These are phyloP conservation scores for Mesopsocus fuscifrons DNA, from an alignment of 2,888 invertebrate species.

Conservation along the genomic window DNA sequence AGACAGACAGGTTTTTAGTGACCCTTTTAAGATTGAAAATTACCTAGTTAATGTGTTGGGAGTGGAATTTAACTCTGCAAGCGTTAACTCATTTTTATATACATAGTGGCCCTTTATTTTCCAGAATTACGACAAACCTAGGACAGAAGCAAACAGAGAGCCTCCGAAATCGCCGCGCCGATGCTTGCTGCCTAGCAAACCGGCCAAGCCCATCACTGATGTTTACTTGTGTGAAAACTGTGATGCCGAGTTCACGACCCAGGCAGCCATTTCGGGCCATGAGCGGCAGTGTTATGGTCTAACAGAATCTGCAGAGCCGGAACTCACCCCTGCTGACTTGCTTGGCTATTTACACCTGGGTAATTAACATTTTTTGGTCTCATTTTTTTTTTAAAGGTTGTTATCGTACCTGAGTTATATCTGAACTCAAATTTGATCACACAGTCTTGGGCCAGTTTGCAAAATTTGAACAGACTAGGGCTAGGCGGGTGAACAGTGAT, in stretches of 20 bases:
- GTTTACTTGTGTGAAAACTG: conserved; percentile 6
- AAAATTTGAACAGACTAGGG: no score
- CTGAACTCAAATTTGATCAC: no score
- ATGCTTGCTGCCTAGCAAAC: not conserved
- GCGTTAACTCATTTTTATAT: no score
- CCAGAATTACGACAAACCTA: conserved; percentile 4
- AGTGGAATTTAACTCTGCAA: no score
- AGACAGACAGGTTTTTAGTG: no score
- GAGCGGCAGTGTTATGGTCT: conserved; percentile 3
- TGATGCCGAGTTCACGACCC: conserved; percentile 5
- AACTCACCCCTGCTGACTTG: not conserved
- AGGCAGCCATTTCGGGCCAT: not conserved
- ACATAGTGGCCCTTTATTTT: no score
- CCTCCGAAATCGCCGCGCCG: not conserved
- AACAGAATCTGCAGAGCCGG: not conserved
- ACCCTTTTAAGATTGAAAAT: no score
- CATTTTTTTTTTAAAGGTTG: not conserved
- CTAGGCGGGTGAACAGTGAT: no score
- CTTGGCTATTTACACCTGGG: not conserved
- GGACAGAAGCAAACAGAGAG: not conserved
- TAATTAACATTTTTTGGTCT: not conserved
- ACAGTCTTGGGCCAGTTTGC: no score
- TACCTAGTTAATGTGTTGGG: no score
- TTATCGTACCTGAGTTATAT: no score
- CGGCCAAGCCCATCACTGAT: not conserved